phyloP scores from a whole-genome alignment of 2,888 invertebrate species.

The Caenorhabditis sp. region DNA sequence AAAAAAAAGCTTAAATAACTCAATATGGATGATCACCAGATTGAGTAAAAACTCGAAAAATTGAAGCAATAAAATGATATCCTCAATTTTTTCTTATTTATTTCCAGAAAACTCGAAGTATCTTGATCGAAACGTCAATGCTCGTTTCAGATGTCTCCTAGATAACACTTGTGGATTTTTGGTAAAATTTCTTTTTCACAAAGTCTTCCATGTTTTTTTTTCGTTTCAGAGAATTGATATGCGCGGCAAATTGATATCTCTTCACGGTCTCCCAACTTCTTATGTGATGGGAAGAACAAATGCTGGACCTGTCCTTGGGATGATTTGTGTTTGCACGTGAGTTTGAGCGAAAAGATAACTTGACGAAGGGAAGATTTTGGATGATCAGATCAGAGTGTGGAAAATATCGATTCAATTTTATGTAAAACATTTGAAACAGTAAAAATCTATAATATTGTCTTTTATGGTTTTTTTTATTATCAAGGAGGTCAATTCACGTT shows the following conservation, averaged over 20 bases:
- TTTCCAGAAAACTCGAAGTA: slow-evolving; percentile 49
- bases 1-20: too few species aligned
- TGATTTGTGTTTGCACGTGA: slow-evolving; percentile 92
- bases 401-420: too few species aligned
- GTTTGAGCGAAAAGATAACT: slow-evolving; percentile 10
- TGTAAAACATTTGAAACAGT: too few species aligned
- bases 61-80: too few species aligned
- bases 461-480: too few species aligned
- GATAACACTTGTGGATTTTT: slow-evolving; percentile 99
- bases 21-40: too few species aligned
- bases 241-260: slow-evolving; percentile 90
- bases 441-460: too few species aligned
- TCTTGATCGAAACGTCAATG: slow-evolving; percentile 94
- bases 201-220: not conserved
- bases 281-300: slow-evolving; percentile 72
- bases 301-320: slow-evolving; percentile 76
- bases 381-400: not conserved
- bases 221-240: slow-evolving; percentile 88
- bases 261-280: slow-evolving; percentile 83
- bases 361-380: not conserved
- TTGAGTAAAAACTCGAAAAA: not conserved
- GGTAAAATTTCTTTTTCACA: slow-evolving; percentile 76
- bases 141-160: slow-evolving; percentile 95
- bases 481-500: too few species aligned
- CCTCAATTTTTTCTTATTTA: too few species aligned